Base-by-base conservation (phyloP, 2,113 vertebrate species). In the Taxidea taxus region DNA sequence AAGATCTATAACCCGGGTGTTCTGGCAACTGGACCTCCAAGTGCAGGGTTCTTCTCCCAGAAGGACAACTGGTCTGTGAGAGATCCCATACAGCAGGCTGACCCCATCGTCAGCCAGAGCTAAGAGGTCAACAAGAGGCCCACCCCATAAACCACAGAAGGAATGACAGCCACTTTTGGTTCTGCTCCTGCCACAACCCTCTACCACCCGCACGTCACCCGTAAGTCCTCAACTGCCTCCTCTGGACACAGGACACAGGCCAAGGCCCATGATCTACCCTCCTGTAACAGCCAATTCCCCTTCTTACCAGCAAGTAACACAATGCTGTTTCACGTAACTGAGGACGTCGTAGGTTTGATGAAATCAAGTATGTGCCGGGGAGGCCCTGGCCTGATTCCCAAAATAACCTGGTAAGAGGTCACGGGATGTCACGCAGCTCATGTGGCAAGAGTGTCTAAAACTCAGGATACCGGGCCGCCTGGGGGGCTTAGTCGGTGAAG, bases 341-440 rank as follows among this genome's bases (percentile, higher is more conserved):
- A 47, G 16, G 3, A 14, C 0, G 1, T 64, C 66, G 39, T 7
- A 39, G 39, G 39, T 8, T 4, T 47, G 66, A 49, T 15, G 54
- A 42, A 42, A 62, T n/a, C 27, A 44, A 64, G 29, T 42, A 34
- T 0, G 8, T 72, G 42, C 34, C 7, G 39, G 4, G 10, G 47
- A 44, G n/a, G 47, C 25, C 20, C 66, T 58, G 13, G 37, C 31
- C 95, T 66, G 23, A 66, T 25, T 37, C 70, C 51, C 44, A 4
- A 60, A 91, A 37, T 11, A 80, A 75, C 42, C 16, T 0, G 0
- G 18, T 34, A 42, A 60, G 49, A 78, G 23, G 14, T 14, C 27
- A 39, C 0, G 0, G 0, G 34, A 16, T 34, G n/a, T 14, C 42
- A 49, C 2, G 5, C 1, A 1, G 20, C 44, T 42, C 2, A 4